Conservation (phyloP, 2,888 invertebrate genomes). For the Stenchaetothrips biformis region DNA sequence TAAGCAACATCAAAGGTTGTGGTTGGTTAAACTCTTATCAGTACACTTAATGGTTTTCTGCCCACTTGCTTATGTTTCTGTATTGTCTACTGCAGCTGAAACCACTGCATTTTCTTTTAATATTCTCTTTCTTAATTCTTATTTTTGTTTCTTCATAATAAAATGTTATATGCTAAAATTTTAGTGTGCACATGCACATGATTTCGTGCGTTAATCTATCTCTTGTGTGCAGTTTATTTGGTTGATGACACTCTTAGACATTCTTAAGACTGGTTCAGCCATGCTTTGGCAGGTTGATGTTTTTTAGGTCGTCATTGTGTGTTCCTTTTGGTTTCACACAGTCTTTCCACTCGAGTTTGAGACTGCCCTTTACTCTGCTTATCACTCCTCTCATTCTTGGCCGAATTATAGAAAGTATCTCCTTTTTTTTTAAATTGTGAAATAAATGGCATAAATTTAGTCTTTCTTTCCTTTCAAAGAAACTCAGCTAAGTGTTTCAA, state of each 20-base stretch:
- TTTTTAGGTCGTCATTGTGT: background rate
- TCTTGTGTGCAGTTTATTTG: background rate
- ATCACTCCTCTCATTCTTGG: background rate
- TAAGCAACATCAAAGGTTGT: background rate
- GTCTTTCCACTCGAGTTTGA: background rate
- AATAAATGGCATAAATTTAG: background rate
- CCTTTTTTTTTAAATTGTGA: background rate
- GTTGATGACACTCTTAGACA: background rate
- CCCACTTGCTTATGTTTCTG: background rate
- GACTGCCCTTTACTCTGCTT: background rate
- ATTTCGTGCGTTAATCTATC: background rate
- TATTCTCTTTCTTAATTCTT: background rate
- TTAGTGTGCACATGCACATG: conserved; percentile 20
- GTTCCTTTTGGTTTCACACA: background rate
- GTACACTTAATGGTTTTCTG: background rate
- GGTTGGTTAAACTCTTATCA: background rate
- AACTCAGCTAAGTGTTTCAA: background rate
- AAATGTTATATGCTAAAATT: background rate
- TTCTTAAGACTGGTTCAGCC: conserved; percentile 7
- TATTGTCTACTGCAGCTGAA: background rate
- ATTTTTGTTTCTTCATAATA: background rate
- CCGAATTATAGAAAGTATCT: background rate
- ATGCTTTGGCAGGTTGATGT: background rate
- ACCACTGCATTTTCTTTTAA: background rate
- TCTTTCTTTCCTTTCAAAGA: background rate